phyloP scores from a whole-genome alignment of 2,797 vertebrate genomes.

The Muraenolepis orangiensis region DNA sequence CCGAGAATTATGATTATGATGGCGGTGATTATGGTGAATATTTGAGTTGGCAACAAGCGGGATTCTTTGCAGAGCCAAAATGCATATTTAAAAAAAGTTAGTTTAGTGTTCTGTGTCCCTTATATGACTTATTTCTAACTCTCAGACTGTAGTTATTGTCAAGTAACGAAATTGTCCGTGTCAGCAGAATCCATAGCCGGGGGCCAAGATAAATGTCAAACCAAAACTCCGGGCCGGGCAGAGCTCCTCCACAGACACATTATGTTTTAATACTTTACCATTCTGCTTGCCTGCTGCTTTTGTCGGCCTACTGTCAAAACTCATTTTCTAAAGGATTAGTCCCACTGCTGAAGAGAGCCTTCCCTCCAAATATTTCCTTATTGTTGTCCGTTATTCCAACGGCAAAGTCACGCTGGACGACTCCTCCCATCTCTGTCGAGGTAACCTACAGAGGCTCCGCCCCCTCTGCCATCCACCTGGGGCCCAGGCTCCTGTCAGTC shows the following conservation, averaged over 20 bases:
- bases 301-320: conserved; percentile 37
- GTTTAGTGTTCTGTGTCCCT: conserved; percentile 17
- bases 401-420: not conserved
- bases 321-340: conserved; percentile 7
- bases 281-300: conserved; percentile 36
- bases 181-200: conserved; percentile 34
- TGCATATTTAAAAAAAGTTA: not conserved
- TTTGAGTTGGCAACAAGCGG: not conserved
- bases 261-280: conserved; percentile 26
- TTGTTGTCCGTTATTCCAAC: not conserved
- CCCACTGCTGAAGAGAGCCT: conserved; percentile 1
- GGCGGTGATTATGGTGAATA: not conserved
- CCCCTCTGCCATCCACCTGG: not conserved
- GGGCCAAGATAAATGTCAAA: conserved; percentile 40
- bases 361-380: not conserved
- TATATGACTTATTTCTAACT: conserved; percentile 18
- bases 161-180: conserved; percentile 18
- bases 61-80: conserved; percentile 1
- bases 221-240: conserved; percentile 29
- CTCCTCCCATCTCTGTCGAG: not conserved
- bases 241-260: conserved; percentile 45
- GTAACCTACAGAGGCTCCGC: not conserved
- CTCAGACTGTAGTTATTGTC: conserved; percentile 39
- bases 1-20: no score
- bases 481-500: not conserved